A percentile compares a stretch with the other conserved stretches of the same genome.
These are phyloP conservation scores for Trachythela sp. DNA, from an alignment of 64 coral and sea anemone species.

Conservation along the genomic window DNA sequence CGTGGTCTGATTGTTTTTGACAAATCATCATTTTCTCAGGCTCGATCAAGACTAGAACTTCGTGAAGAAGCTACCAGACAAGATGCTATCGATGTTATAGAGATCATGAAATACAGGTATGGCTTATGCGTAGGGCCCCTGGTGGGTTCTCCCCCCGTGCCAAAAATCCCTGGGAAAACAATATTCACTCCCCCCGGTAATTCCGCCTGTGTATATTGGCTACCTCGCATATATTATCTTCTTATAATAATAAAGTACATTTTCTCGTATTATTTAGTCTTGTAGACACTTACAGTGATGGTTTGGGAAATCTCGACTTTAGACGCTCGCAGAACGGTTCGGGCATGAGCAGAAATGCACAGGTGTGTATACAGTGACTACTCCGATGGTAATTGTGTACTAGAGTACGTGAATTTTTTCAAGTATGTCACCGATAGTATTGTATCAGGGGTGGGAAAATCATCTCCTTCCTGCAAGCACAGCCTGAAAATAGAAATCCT, in stretches of 20 bases:
- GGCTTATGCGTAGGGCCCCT: too few species aligned
- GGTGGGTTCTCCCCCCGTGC: too few species aligned
- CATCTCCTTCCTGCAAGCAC: too few species aligned
- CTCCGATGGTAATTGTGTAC: neutral
- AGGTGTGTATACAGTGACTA: constrained; percentile 34
- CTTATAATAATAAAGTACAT: neutral
- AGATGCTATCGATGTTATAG: constrained; percentile 79
- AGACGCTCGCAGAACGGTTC: constrained; percentile 88
- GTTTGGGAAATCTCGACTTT: constrained; percentile 74
- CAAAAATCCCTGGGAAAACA: too few species aligned
- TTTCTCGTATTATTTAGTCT: constrained; percentile 14
- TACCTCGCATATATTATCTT: neutral
- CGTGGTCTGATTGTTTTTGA: neutral
- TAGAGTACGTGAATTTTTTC: neutral
- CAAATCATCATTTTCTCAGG: constrained; percentile 28
- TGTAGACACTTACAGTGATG: constrained; percentile 80
- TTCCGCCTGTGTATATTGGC: too few species aligned
- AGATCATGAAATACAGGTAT: constrained; percentile 86
- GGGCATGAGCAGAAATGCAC: constrained; percentile 85
- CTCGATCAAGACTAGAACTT: constrained; percentile 77
- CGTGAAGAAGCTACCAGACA: constrained; percentile 79
- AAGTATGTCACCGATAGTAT: too few species aligned
- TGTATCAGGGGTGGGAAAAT: too few species aligned
- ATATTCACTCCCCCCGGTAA: too few species aligned
- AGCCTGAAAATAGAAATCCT: too few species aligned